phyloP scores from a whole-genome alignment of 2,888 invertebrate species.

The Notodonta ziczac region DNA sequence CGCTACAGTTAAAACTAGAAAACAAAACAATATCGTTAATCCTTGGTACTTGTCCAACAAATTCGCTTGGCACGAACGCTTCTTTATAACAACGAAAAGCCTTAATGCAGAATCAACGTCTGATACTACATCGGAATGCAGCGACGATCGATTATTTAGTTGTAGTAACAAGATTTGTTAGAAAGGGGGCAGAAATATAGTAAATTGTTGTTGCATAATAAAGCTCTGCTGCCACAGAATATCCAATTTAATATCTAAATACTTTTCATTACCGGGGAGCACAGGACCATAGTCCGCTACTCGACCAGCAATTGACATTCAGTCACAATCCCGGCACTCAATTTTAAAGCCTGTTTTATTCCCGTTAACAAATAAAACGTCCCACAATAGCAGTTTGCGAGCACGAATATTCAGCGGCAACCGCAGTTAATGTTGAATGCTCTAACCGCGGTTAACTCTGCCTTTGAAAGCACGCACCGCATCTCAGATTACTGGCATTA shows the following conservation, averaged over 20 bases:
- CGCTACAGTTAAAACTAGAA: constrained; percentile 7
- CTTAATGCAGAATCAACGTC: constrained; percentile 12
- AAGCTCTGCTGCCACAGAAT: too few species aligned
- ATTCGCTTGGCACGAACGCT: constrained; percentile 27
- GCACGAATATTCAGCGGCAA: constrained; percentile 37
- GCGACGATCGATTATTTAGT: too few species aligned
- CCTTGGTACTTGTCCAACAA: constrained; percentile 33
- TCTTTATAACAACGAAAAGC: constrained; percentile 6
- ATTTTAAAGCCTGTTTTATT: too few species aligned
- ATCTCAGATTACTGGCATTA: constrained; percentile 40
- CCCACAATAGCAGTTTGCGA: constrained; percentile 25
- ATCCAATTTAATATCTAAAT: too few species aligned
- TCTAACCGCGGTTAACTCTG: constrained; percentile 24
- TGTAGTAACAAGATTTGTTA: too few species aligned
- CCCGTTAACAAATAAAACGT: constrained; percentile 28
- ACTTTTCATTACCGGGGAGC: too few species aligned
- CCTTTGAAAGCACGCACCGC: constrained; percentile 41
- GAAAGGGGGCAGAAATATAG: too few species aligned
- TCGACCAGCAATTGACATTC: too few species aligned
- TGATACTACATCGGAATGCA: not conserved
- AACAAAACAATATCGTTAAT: constrained; percentile 15
- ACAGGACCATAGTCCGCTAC: too few species aligned
- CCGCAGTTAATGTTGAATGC: not conserved
- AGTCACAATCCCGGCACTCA: too few species aligned
- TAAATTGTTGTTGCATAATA: too few species aligned